Conservation (phyloP, 2,888 invertebrate genomes). For the Gandaritis pyraliata region DNA sequence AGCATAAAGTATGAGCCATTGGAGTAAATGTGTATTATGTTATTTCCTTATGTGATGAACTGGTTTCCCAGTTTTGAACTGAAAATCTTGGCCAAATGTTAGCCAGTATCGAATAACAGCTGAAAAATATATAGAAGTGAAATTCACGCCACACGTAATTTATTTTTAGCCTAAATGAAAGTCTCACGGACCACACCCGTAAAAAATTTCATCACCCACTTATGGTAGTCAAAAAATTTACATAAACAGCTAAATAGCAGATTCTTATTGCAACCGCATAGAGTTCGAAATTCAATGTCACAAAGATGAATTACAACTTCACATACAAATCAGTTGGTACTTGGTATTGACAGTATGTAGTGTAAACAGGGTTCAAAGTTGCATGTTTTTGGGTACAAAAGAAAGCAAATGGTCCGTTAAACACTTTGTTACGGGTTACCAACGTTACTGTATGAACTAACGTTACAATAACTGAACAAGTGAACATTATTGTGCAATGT, state of each 20-base stretch:
- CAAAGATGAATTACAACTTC: conserved; percentile 15
- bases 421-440: conserved; percentile 65
- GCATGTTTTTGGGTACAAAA: conserved; percentile 44
- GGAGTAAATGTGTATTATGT: too few relatives aligned
- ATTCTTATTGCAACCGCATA: conserved; percentile 26
- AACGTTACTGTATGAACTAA: conserved; percentile 45
- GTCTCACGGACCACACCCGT: conserved; percentile 34
- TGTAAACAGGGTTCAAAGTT: conserved; percentile 32
- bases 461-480: conserved; percentile 61
- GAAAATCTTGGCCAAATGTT: too few relatives aligned
- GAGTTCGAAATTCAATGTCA: conserved; percentile 28
- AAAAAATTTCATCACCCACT: conserved; percentile 37
- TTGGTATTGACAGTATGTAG: conserved; percentile 11
- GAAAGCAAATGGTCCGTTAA: conserved; percentile 76
- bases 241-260: conserved; percentile 37
- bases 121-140: background rate
- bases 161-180: conserved; percentile 12
- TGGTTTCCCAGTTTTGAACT: too few relatives aligned
- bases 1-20: too few relatives aligned
- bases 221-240: conserved; percentile 36
- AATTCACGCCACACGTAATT: conserved; percentile 4
- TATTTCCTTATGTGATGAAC: too few relatives aligned
- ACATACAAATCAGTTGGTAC: conserved; percentile 25
- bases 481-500: conserved; percentile 54
- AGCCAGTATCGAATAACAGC: background rate